These are phyloP conservation scores for Gibbula magus DNA, from an alignment of 2,888 invertebrate species.

Conservation along the genomic window DNA sequence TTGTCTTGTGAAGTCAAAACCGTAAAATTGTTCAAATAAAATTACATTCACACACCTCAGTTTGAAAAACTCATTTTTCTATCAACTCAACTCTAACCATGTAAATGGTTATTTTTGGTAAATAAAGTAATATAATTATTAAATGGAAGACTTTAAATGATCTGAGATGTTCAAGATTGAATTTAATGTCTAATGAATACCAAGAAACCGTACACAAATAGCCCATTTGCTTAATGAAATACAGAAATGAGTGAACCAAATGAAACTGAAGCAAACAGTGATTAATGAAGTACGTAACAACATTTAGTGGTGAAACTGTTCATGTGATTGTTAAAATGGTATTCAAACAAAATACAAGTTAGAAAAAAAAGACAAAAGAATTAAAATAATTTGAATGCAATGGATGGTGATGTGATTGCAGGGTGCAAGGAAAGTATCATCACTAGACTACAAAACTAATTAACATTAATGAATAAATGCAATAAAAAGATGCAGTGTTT, in stretches of 20 bases:
- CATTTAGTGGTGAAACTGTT: not conserved
- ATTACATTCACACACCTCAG: too few species aligned
- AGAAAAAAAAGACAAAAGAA: not conserved
- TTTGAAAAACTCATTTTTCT: too few species aligned
- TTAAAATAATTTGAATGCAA: not conserved
- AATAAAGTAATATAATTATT: not conserved
- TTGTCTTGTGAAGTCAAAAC: too few species aligned
- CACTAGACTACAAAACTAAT: too few species aligned
- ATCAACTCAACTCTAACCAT: too few species aligned
- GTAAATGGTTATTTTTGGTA: not conserved
- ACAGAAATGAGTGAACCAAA: not conserved
- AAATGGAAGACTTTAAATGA: not conserved
- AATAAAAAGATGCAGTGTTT: not conserved
- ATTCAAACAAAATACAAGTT: not conserved
- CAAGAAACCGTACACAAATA: not conserved
- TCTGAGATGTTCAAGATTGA: too few species aligned
- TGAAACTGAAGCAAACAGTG: not conserved
- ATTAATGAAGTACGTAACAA: not conserved
- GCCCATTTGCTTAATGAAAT: not conserved
- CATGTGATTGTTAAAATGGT: constrained; percentile 10
- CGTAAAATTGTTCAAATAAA: too few species aligned
- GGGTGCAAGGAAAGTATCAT: too few species aligned
- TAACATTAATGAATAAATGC: not conserved
- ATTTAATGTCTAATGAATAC: not conserved
- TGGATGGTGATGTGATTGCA: not conserved